Evolutionary conservation across 2,888 invertebrate species (phyloP), one percentile per base, ranked within the genome.

Genomic region (Brenthis ino): DNA sequence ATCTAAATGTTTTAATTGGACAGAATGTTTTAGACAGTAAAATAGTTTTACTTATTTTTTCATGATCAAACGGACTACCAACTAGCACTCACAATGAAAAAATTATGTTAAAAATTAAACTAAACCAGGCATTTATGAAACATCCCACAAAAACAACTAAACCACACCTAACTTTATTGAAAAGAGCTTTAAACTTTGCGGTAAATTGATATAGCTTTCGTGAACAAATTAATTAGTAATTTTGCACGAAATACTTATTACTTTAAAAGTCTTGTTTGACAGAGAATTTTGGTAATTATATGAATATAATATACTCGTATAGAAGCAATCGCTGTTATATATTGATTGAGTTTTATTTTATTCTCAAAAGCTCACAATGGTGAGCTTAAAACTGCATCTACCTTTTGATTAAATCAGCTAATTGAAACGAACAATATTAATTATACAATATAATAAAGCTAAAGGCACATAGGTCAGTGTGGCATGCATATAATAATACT

Each of bases 161-260:
- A 57, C 64, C 37, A 51, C 57, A 57, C 65, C 43, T 56, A 65
- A 51, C 50, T 65, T 51, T 50, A 57, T 57, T 43, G 56, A 50
- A 57, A 65, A 57, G 20, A 57, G 50, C 24, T 57, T 57, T 1
- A 56, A 20, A 65, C 20, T 37, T 13, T 14, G 20, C 2, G 24
- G 14, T 13, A 37, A 64, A 47, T 64, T 64, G 3, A 64, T 48
- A 24, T 43, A 20, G 28, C 16, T 14, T 60, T 47, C 28, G 50
- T 37, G 57, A 57, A 50, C 57, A 57, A 65, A 65, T 65, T 37
- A 65, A 57, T 55, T 51, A 51, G 57, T 47, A 50, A 16, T 48
- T 24, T n/a, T 14, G 37, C 65, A 57, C 57, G 57, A 51, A 56
- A 57, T 57, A 60, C 8, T 24, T 28, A 57, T 16, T 58, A n/a